Evolutionary conservation across 2,888 invertebrate species (phyloP).

Genomic region (Drosophila ezoana): DNA sequence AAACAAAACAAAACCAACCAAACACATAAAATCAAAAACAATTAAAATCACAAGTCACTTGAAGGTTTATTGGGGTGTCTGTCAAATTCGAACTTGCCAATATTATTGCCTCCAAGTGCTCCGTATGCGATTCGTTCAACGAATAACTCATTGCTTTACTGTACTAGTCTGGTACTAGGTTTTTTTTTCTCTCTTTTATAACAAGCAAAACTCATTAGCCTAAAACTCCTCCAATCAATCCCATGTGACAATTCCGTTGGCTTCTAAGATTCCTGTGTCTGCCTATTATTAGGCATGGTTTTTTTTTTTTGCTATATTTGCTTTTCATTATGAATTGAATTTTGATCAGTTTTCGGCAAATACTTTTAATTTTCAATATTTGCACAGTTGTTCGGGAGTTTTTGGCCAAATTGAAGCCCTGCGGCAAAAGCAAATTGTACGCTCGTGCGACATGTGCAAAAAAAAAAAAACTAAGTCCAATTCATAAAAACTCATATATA

Average conservation of each 20-base stretch:
- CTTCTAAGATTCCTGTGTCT: neutral
- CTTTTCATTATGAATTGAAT: slow-evolving; percentile 21
- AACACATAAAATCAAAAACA: slow-evolving; percentile 25
- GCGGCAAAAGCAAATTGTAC: slow-evolving; percentile 29
- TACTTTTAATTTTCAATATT: slow-evolving; percentile 43
- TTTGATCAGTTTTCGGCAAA: slow-evolving; percentile 19
- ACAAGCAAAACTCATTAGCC: slow-evolving; percentile 3
- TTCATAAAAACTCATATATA: slow-evolving; percentile 3
- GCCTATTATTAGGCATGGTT: slow-evolving; percentile 4
- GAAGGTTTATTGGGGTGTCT: slow-evolving; percentile 63
- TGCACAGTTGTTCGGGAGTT: slow-evolving; percentile 36
- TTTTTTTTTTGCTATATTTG: neutral
- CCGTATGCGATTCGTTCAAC: slow-evolving; percentile 37
- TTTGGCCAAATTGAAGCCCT: slow-evolving; percentile 8
- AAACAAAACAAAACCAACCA: slow-evolving; percentile 19
- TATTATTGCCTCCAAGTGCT: slow-evolving; percentile 26
- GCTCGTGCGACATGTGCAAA: slow-evolving; percentile 47
- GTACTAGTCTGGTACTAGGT: slow-evolving; percentile 12
- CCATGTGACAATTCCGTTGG: neutral
- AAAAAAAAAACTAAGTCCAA: slow-evolving; percentile 23
- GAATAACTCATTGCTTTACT: slow-evolving; percentile 9
- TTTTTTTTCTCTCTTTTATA: neutral
- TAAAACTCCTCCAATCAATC: neutral
- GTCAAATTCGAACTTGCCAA: slow-evolving; percentile 65
- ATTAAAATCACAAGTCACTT: slow-evolving; percentile 47